These are phyloP conservation scores for Agonum fuliginosum DNA, from an alignment of 2,888 invertebrate genomes.

Conservation along the genomic window DNA sequence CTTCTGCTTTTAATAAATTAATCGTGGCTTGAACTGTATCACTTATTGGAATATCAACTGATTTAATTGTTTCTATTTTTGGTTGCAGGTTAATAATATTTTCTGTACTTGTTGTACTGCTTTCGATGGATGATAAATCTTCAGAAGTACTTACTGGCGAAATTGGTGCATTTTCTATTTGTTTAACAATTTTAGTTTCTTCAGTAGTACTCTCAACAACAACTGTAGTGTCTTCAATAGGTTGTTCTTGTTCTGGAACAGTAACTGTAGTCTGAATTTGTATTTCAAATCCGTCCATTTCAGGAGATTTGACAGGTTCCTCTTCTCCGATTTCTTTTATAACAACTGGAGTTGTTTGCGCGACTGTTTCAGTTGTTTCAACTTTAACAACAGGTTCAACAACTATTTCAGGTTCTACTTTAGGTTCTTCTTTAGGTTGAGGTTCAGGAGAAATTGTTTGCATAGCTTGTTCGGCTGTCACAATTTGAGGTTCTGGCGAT, in stretches of 20 bases:
- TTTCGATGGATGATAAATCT: slow-evolving; percentile 49
- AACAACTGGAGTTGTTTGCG: slow-evolving; percentile 79
- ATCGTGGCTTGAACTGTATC: slow-evolving; percentile 47
- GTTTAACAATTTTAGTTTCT: slow-evolving; percentile 19
- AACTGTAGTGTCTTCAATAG: slow-evolving; percentile 58
- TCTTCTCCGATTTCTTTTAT: slow-evolving; percentile 74
- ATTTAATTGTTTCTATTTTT: slow-evolving; percentile 36
- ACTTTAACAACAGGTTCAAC: slow-evolving; percentile 63
- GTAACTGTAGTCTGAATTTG: slow-evolving; percentile 76
- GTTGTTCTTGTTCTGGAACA: slow-evolving; percentile 68
- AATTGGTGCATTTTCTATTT: not conserved
- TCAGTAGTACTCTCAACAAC: slow-evolving; percentile 38
- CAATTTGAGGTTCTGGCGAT: slow-evolving; percentile 62
- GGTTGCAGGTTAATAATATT: slow-evolving; percentile 3
- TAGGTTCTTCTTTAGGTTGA: slow-evolving; percentile 62
- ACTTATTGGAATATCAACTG: slow-evolving; percentile 42
- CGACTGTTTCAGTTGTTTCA: slow-evolving; percentile 70
- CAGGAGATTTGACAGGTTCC: slow-evolving; percentile 72
- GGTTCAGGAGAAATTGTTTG: slow-evolving; percentile 67
- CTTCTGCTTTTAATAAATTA: slow-evolving; percentile 52
- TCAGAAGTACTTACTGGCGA: slow-evolving; percentile 4
- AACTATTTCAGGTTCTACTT: slow-evolving; percentile 57
- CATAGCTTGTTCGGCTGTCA: slow-evolving; percentile 66
- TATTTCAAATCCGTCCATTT: slow-evolving; percentile 77
- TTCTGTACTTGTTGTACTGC: slow-evolving; percentile 27